phyloP scores from a whole-genome alignment of 2,113 vertebrate species.

The Melanostigma gelatinosum region DNA sequence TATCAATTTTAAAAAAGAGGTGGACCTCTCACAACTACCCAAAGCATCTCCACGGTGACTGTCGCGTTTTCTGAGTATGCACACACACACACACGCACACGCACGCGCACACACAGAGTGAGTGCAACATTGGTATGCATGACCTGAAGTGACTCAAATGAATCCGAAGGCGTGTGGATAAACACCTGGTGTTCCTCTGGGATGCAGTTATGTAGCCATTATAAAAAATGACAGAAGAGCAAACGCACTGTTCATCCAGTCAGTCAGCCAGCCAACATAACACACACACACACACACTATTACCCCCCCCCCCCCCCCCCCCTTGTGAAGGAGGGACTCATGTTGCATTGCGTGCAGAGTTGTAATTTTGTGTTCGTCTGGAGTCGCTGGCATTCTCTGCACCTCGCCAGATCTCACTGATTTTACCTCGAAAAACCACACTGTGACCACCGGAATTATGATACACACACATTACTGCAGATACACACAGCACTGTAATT shows the following conservation, averaged over 20 bases:
- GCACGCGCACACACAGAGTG: background rate
- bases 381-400: conserved; percentile 38
- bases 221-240: conserved; percentile 41
- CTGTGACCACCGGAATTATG: conserved; percentile 24
- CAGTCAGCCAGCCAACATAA: conserved; percentile 32
- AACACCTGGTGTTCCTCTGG: conserved; percentile 28
- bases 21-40: background rate
- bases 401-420: conserved; percentile 46
- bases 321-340: conserved; percentile 35
- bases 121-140: conserved; percentile 22
- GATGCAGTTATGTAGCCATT: conserved; percentile 53
- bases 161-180: background rate
- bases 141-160: background rate
- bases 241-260: conserved; percentile 28
- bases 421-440: conserved; percentile 36
- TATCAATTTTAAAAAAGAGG: no score
- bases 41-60: background rate
- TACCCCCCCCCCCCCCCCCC: background rate
- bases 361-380: conserved; percentile 57
- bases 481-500: conserved; percentile 40
- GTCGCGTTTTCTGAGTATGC: no score
- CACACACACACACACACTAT: conserved; percentile 8
- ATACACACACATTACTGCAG: conserved; percentile 7
- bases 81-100: background rate
- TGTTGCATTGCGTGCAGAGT: conserved; percentile 68